Evolutionary conservation across 2,888 invertebrate species (phyloP).

Genomic region (Morpho deidamia): DNA sequence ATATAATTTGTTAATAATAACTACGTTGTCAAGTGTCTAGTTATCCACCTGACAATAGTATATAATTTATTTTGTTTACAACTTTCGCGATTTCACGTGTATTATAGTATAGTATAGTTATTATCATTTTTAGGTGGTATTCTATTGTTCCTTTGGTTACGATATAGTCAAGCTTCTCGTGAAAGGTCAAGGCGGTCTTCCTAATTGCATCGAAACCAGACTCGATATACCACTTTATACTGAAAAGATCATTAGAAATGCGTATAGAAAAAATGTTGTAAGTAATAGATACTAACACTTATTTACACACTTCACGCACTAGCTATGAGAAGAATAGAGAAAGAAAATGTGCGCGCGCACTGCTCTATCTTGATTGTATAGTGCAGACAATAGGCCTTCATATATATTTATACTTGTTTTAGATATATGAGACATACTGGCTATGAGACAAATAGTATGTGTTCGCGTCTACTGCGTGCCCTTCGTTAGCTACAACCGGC

Average conservation of each 20-base stretch:
- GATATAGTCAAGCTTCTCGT: conserved; percentile 59
- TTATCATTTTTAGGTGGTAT: conserved; percentile 39
- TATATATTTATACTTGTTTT: no score
- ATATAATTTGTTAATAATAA: no score
- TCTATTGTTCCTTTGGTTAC: conserved; percentile 62
- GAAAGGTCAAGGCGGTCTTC: conserved; percentile 64
- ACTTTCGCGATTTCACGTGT: background rate
- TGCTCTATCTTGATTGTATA: no score
- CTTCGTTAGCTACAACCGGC: no score
- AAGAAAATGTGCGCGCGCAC: no score
- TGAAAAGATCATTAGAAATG: conserved; percentile 48
- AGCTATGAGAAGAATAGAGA: background rate
- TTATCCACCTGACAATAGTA: no score
- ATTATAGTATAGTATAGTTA: background rate
- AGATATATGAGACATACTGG: no score
- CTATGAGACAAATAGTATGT: no score
- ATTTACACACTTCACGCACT: background rate
- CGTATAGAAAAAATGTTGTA: conserved; percentile 50
- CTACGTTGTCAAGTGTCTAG: no score
- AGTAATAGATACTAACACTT: conserved; percentile 23
- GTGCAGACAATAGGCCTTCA: no score
- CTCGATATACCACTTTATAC: conserved; percentile 57
- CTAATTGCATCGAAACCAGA: conserved; percentile 60
- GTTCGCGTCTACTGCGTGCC: no score
- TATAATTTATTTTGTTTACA: no score